These are phyloP conservation scores for Cladorhizidae sp. DNA, from an alignment of 37 sponge, comb jelly and placozoan species.

Conservation along the genomic window DNA sequence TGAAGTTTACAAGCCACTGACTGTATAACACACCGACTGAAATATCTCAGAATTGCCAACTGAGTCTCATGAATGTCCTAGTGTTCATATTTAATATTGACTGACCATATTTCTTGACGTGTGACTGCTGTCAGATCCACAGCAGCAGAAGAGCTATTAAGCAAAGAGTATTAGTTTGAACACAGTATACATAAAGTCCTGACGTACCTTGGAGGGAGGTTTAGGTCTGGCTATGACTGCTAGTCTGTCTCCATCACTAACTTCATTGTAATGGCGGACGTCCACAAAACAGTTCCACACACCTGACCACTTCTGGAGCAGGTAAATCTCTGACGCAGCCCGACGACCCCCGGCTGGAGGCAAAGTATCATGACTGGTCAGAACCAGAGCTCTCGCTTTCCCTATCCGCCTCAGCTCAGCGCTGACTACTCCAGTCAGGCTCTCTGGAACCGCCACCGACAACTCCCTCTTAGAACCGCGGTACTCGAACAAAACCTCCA, in stretches of 20 bases:
- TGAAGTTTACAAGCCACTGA: background rate
- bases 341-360: background rate
- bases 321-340: background rate
- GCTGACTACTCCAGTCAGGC: background rate
- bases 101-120: background rate
- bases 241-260: slow-evolving; percentile 18
- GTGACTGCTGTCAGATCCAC: background rate
- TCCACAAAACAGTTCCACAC: slow-evolving; percentile 30
- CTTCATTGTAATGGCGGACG: slow-evolving; percentile 4
- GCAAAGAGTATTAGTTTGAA: background rate
- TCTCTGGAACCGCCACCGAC: slow-evolving; percentile 1
- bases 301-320: slow-evolving; percentile 37
- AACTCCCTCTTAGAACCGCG: slow-evolving; percentile 19
- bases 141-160: slow-evolving; percentile 15
- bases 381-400: background rate
- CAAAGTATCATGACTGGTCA: slow-evolving; percentile 3
- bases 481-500: slow-evolving; percentile 35
- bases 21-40: background rate
- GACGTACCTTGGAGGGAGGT: slow-evolving; percentile 16
- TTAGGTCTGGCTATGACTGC: slow-evolving; percentile 23
- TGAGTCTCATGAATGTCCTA: background rate
- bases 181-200: background rate
- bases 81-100: background rate
- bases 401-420: slow-evolving; percentile 10
- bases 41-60: too few species aligned